Evolutionary conservation across 2,113 vertebrate species (phyloP).

Genomic region (Tonatia bakeri): DNA sequence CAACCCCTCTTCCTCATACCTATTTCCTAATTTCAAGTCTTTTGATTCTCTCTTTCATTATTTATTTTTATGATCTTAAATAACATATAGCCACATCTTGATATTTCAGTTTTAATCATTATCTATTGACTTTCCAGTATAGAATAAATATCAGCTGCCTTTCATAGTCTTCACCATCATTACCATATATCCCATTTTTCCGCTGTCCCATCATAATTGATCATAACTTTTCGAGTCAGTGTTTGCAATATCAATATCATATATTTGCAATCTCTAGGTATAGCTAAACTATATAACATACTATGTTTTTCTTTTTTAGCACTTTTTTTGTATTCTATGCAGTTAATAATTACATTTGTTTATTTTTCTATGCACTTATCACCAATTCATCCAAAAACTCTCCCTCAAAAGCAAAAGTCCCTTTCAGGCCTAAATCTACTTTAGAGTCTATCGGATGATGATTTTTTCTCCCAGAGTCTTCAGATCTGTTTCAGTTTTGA

Average conservation of each 20-base stretch:
- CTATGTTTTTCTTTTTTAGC: neutral
- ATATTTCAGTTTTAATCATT: neutral
- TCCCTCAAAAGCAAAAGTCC: neutral
- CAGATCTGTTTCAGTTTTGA: neutral
- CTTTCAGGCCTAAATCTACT: neutral
- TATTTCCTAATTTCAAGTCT: neutral
- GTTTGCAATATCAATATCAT: neutral
- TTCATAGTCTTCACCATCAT: neutral
- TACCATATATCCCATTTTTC: neutral
- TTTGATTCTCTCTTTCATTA: neutral
- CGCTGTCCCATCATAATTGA: neutral
- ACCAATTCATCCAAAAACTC: neutral
- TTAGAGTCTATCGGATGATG: neutral
- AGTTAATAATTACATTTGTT: neutral
- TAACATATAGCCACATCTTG: neutral
- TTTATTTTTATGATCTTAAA: neutral
- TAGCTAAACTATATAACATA: neutral
- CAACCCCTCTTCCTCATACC: neutral
- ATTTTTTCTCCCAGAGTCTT: neutral
- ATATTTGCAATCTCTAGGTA: neutral
- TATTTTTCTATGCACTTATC: neutral
- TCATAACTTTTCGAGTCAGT: neutral
- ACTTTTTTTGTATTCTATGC: neutral
- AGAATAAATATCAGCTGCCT: neutral
- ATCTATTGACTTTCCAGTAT: neutral